Conservation (phyloP, 2,113 vertebrate genomes). For the Poecilia latipinna region DNA sequence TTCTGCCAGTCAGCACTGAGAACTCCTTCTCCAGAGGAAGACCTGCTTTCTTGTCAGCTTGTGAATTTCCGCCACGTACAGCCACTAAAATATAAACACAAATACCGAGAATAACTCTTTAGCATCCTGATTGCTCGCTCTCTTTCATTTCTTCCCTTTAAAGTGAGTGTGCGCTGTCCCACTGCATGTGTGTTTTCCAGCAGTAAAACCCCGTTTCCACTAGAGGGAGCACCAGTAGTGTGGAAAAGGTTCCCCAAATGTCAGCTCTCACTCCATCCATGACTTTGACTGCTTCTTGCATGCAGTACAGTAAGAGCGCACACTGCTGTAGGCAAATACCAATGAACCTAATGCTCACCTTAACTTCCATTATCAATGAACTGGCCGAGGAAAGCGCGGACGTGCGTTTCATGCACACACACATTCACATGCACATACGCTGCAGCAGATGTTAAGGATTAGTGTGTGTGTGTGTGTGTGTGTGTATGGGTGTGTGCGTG, state of each 20-base stretch:
- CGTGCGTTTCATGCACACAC: constrained; percentile 47
- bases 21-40: constrained; percentile 26
- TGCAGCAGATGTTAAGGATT: constrained; percentile 80
- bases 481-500: constrained; percentile 59
- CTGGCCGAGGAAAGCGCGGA: constrained; percentile 59
- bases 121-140: constrained; percentile 8
- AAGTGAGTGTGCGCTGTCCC: not conserved
- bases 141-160: not conserved
- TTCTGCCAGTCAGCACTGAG: constrained; percentile 36
- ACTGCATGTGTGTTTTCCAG: constrained; percentile 9
- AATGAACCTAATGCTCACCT: constrained; percentile 67
- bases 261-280: constrained; percentile 52
- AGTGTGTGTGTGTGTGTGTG: constrained; percentile 72
- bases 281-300: constrained; percentile 50
- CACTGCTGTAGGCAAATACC: constrained; percentile 61
- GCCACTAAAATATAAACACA: not conserved
- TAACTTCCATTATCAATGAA: constrained; percentile 73
- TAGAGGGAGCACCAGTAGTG: constrained; percentile 77
- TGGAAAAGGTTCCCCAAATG: constrained; percentile 45
- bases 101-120: not conserved
- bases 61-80: constrained; percentile 2
- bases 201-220: constrained; percentile 58
- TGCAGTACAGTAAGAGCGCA: constrained; percentile 50
- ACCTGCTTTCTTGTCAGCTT: constrained; percentile 7
- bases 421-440: constrained; percentile 60